Evolutionary conservation across 2,888 invertebrate genomes (phyloP).

Genomic region (Pterostichus madidus): DNA sequence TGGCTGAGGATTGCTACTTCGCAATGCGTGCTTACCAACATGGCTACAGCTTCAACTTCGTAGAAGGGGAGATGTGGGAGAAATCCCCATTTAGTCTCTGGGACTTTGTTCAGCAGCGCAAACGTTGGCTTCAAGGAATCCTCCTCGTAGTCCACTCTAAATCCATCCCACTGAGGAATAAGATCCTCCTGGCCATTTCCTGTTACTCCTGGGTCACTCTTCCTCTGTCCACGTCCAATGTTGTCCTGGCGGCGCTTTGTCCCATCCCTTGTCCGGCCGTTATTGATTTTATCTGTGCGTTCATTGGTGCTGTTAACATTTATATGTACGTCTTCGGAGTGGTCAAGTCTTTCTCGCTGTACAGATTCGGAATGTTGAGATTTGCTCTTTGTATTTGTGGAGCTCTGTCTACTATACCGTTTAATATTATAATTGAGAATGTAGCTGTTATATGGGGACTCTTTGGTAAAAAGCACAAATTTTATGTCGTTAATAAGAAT

Average conservation of each 20-base stretch:
- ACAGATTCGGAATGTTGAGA: slow-evolving; percentile 89
- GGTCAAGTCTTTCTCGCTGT: slow-evolving; percentile 95
- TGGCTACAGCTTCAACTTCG: slow-evolving; percentile 95
- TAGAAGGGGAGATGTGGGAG: slow-evolving; percentile 99
- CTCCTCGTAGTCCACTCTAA: slow-evolving; percentile 92
- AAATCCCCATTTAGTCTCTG: slow-evolving; percentile 96
- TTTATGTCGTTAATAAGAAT: slow-evolving; percentile 98
- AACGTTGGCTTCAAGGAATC: slow-evolving; percentile 97
- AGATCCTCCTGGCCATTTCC: slow-evolving; percentile 90
- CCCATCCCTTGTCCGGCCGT: slow-evolving; percentile 92
- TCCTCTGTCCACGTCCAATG: slow-evolving; percentile 94
- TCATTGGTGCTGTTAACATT: slow-evolving; percentile 95
- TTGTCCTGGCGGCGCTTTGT: slow-evolving; percentile 89
- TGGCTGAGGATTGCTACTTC: slow-evolving; percentile 99
- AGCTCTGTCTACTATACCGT: slow-evolving; percentile 93
- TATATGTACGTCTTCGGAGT: slow-evolving; percentile 99
- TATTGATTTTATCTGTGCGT: slow-evolving; percentile 92
- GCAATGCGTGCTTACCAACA: slow-evolving; percentile 96
- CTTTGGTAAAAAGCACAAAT: slow-evolving; percentile 96
- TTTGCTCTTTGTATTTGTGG: slow-evolving; percentile 90
- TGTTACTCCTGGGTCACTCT: slow-evolving; percentile 98
- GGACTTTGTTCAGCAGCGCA: slow-evolving; percentile 97
- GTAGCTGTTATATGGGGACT: slow-evolving; percentile 97
- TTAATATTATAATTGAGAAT: slow-evolving; percentile 96
- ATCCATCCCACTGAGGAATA: slow-evolving; percentile 88